A percentile compares a stretch with the other conserved stretches of the same genome.
Evolutionary conservation across 2,888 invertebrate genomes (phyloP).

Genomic region (Scaptomyza caliginosa): DNA sequence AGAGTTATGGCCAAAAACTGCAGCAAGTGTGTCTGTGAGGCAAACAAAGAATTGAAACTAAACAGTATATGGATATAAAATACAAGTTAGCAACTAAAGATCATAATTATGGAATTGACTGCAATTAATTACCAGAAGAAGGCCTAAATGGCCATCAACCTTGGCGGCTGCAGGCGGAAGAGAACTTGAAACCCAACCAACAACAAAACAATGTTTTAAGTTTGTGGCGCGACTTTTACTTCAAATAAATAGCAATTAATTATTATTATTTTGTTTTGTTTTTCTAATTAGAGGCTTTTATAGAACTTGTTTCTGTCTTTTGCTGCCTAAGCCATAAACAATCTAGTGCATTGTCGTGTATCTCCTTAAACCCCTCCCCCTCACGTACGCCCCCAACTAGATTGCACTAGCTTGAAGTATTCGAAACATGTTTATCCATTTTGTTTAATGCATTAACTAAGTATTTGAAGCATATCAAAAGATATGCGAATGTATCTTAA

Average conservation of each 20-base stretch:
- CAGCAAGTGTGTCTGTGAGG: conserved; percentile 14
- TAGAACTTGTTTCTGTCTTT: conserved; percentile 41
- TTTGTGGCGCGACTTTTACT: conserved; percentile 26
- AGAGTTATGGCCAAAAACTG: conserved; percentile 36
- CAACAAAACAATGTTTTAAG: background rate
- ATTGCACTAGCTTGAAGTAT: conserved; percentile 37
- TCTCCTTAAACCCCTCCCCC: background rate
- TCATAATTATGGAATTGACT: conserved; percentile 41
- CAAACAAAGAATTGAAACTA: background rate
- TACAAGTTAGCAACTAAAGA: conserved; percentile 3
- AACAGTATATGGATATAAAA: too few relatives aligned
- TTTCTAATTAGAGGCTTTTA: conserved; percentile 37
- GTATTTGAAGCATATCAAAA: conserved; percentile 26
- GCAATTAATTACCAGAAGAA: conserved; percentile 52
- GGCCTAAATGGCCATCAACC: conserved; percentile 29
- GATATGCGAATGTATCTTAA: conserved; percentile 54
- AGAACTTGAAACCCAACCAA: conserved; percentile 49
- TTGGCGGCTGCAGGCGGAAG: conserved; percentile 51
- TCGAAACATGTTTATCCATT: conserved; percentile 33
- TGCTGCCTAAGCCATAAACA: conserved; percentile 41
- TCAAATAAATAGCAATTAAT: conserved; percentile 59
- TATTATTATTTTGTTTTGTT: conserved; percentile 29
- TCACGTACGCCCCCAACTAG: conserved; percentile 31
- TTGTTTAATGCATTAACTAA: conserved; percentile 46
- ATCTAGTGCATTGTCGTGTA: conserved; percentile 19